Conservation (phyloP, 2,888 invertebrate genomes). For the Drosophila mayaguana region DNA sequence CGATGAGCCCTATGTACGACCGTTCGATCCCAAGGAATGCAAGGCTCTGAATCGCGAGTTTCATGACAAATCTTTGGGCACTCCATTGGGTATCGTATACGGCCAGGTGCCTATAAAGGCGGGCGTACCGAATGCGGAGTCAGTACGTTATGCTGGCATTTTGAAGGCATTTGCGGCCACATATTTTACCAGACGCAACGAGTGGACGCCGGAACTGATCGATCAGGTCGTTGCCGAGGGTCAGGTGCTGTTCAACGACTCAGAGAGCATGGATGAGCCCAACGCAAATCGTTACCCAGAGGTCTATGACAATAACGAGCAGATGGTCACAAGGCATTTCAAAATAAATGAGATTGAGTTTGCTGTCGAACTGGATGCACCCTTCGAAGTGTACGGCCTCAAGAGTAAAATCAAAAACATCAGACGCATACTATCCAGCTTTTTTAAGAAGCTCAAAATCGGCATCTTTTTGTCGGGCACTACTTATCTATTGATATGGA, state of each 20-base stretch:
- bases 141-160: conserved; percentile 71
- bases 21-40: conserved; percentile 58
- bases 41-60: conserved; percentile 23
- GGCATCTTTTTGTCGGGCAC: conserved; percentile 65
- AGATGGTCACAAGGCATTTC: conserved; percentile 72
- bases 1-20: conserved; percentile 56
- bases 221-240: conserved; percentile 80
- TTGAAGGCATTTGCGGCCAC: conserved; percentile 80
- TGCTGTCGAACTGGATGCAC: conserved; percentile 69
- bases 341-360: conserved; percentile 75
- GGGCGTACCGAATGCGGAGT: conserved; percentile 42
- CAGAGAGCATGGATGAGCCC: conserved; percentile 46
- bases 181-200: conserved; percentile 75
- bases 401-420: conserved; percentile 36
- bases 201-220: conserved; percentile 75
- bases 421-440: conserved; percentile 59
- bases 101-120: conserved; percentile 53
- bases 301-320: conserved; percentile 74
- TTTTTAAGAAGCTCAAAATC: conserved; percentile 69
- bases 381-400: conserved; percentile 54
- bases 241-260: conserved; percentile 65
- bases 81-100: conserved; percentile 71
- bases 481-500: conserved; percentile 83
- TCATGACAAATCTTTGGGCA: conserved; percentile 55
- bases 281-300: conserved; percentile 43